phyloP scores from a whole-genome alignment of 1,140 invertebrate species.

The Mamestra configurata region DNA sequence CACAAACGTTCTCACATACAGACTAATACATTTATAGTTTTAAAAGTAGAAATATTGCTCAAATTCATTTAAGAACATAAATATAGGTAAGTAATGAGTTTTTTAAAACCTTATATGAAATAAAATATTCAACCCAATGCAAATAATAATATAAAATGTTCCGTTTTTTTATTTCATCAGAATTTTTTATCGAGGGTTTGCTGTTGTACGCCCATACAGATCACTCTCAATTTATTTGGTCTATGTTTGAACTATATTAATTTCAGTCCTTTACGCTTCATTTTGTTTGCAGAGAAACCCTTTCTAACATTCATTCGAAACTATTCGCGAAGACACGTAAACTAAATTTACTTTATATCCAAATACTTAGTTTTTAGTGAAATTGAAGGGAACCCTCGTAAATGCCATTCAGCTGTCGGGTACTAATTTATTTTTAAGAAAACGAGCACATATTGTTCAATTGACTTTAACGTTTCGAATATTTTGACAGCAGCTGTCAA shows the following conservation, averaged over 20 bases:
- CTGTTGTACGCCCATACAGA: too few species aligned
- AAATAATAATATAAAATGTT: too few species aligned
- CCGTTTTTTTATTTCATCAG: too few species aligned
- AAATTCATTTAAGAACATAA: too few species aligned
- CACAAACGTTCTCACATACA: too few species aligned
- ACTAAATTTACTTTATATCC: slow-evolving; percentile 9
- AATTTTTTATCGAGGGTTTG: too few species aligned
- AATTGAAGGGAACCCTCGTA: slow-evolving; percentile 33
- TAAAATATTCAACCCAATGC: too few species aligned
- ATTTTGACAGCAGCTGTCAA: slow-evolving; percentile 32
- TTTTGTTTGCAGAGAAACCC: background rate
- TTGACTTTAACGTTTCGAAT: slow-evolving; percentile 18
- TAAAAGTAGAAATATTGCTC: too few species aligned
- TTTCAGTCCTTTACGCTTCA: background rate
- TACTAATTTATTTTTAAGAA: slow-evolving; percentile 19
- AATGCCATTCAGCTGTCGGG: slow-evolving; percentile 24
- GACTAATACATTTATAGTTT: too few species aligned
- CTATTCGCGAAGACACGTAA: background rate
- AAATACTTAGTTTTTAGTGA: slow-evolving; percentile 5
- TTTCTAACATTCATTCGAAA: background rate
- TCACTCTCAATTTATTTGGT: background rate
- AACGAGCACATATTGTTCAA: background rate
- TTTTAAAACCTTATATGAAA: too few species aligned
- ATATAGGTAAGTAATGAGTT: too few species aligned
- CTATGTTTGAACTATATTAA: background rate